These are phyloP conservation scores for Periophthalmodon schlosseri DNA, from an alignment of 2,113 vertebrate species.

Conservation along the genomic window DNA sequence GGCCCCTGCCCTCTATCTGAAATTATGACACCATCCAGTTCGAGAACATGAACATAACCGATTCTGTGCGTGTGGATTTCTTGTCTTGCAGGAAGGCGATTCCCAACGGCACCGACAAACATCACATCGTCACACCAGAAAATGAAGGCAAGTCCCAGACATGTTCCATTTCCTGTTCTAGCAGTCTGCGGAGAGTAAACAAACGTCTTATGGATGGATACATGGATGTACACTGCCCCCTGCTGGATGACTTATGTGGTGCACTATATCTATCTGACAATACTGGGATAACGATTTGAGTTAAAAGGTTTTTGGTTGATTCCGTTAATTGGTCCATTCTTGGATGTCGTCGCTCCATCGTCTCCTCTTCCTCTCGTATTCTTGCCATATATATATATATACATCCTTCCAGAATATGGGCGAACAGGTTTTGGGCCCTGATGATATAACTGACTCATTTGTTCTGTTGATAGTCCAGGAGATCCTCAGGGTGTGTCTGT, in stretches of 20 bases:
- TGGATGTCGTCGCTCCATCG: no score
- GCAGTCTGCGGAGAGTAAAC: neutral
- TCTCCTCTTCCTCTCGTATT: no score
- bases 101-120: constrained; percentile 83
- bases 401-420: no score
- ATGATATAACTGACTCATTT: no score
- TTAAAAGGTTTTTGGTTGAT: neutral
- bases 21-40: no score
- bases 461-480: no score
- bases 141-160: constrained; percentile 83
- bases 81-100: constrained; percentile 85
- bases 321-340: no score
- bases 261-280: neutral
- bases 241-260: constrained; percentile 42
- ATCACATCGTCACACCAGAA: constrained; percentile 79
- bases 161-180: neutral
- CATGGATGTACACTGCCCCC: constrained; percentile 38
- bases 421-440: no score
- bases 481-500: no score
- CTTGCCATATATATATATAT: no score
- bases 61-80: neutral
- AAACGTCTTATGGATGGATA: neutral
- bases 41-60: no score
- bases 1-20: no score
- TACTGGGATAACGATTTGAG: neutral